These are phyloP conservation scores for Doryteuthis pealeii DNA, from an alignment of 1,140 invertebrate genomes.

Conservation along the genomic window DNA sequence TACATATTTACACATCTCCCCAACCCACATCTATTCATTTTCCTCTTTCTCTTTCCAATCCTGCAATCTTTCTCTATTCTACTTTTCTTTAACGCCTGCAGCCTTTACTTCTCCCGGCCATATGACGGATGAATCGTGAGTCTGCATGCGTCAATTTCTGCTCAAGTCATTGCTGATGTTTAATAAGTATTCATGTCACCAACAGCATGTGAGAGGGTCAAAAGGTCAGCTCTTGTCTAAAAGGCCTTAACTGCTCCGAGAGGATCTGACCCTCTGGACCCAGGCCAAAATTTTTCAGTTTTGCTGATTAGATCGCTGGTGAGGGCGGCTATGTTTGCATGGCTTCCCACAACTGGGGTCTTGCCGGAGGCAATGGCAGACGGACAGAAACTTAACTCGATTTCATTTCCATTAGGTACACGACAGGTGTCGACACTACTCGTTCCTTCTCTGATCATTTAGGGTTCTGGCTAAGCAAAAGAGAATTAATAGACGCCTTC, in stretches of 20 bases:
- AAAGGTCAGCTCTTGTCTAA: neutral
- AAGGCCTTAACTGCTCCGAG: constrained; percentile 1
- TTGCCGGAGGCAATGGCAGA: no score
- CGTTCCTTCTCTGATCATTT: no score
- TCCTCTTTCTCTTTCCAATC: neutral
- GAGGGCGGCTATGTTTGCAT: no score
- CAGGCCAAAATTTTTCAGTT: neutral
- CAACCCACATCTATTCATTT: neutral
- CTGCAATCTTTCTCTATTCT: neutral
- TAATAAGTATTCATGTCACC: constrained; percentile 8
- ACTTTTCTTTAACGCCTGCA: neutral
- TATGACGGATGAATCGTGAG: constrained; percentile 3
- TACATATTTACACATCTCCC: no score
- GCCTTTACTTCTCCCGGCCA: neutral
- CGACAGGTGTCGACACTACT: no score
- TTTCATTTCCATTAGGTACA: no score
- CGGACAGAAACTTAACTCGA: no score
- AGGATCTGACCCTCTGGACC: constrained; percentile 3
- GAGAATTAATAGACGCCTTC: no score
- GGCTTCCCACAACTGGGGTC: no score
- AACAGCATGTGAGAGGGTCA: constrained; percentile 5
- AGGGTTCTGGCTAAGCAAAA: no score
- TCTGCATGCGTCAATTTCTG: neutral
- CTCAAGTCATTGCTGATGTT: constrained; percentile 9
- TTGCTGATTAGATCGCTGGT: constrained; percentile 2